Base-by-base conservation (phyloP, 2,888 invertebrate species). In the Cordylochernes scorpioides region DNA sequence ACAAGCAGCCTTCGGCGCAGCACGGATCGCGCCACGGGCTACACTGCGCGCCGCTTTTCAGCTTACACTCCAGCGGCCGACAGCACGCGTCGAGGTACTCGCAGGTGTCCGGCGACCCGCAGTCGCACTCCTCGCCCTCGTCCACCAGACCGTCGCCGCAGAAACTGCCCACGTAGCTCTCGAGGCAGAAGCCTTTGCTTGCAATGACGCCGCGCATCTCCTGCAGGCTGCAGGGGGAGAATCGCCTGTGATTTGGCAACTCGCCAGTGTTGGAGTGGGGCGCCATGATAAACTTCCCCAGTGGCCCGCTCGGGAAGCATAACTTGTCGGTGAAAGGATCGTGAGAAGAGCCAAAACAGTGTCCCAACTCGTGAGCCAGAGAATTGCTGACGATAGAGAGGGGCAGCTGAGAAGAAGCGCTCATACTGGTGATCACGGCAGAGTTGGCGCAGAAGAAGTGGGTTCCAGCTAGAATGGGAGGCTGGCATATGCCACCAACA, bases 341-440 rank as follows among this genome's bases (percentile, higher is more conserved):
- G 14, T 33, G 33, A 12, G 15, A 15, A 10, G 26, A 27, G 7
- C 33, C 33, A 13, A 33, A 33, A 30, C 26, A 26, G 21, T 33
- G 33, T 4, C 33, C 33, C 7, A 33, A 6, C 17, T 33, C 33
- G 15, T 33, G 33, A n/a, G 30, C 12, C 12, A 33, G n/a, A 15
- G 33, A 26, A 2, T 28, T 8, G 13, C 15, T 16, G 9, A 12
- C 21, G 12, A 30, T 15, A 6, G 30, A 19, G 10, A 21, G 10
- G 2, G 30, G 30, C 17, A 24, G 15, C 6, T 18, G 17, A n/a
- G 25, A 25, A 12, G 10, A 18, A 14, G 13, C 14, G 5, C n/a
- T 16, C 5, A 12, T 6, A 9, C 17, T 10, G 5, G 30, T 15
- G 10, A 30, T 22, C 3, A 33, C 13, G 6, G 18, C 30, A 3